These are phyloP conservation scores for Chrosomus eos DNA, from an alignment of 2,797 vertebrate species.

Conservation along the genomic window DNA sequence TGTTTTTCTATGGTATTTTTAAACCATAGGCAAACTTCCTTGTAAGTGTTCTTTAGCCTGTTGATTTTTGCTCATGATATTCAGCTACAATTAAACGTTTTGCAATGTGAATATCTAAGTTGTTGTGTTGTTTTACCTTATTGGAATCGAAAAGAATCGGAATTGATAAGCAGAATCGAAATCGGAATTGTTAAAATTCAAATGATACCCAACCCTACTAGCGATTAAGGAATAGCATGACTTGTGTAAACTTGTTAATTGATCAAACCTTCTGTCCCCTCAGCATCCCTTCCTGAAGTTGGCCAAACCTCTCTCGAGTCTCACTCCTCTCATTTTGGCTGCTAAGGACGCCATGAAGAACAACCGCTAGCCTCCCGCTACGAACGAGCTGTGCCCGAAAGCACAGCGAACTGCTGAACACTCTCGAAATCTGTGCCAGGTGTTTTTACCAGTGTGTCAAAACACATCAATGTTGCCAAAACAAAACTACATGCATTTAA, in stretches of 20 bases:
- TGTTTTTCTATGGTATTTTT: too few species aligned
- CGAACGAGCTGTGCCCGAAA: background rate
- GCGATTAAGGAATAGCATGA: background rate
- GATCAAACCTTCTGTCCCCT: background rate
- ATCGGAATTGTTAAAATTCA: too few species aligned
- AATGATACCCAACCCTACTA: too few species aligned
- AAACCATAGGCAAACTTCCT: too few species aligned
- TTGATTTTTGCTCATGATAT: too few species aligned
- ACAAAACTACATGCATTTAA: constrained; percentile 41
- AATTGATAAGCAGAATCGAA: too few species aligned
- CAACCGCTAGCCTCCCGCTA: constrained; percentile 83
- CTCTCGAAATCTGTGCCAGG: constrained; percentile 34
- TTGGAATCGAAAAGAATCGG: too few species aligned
- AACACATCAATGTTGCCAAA: constrained; percentile 52
- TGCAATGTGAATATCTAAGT: too few species aligned
- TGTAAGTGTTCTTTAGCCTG: too few species aligned
- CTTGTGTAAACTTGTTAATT: background rate
- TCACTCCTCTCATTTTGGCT: constrained; percentile 97
- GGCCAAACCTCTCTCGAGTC: constrained; percentile 96
- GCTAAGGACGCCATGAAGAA: constrained; percentile 99
- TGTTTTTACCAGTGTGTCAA: constrained; percentile 44
- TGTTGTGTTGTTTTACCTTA: too few species aligned
- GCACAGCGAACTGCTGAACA: constrained; percentile 17
- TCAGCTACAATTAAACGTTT: too few species aligned
- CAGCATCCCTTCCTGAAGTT: constrained; percentile 98